Evolutionary conservation across 2,797 vertebrate species (phyloP), one percentile per base, ranked within the genome.

Genomic region (Garrulus glandarius): DNA sequence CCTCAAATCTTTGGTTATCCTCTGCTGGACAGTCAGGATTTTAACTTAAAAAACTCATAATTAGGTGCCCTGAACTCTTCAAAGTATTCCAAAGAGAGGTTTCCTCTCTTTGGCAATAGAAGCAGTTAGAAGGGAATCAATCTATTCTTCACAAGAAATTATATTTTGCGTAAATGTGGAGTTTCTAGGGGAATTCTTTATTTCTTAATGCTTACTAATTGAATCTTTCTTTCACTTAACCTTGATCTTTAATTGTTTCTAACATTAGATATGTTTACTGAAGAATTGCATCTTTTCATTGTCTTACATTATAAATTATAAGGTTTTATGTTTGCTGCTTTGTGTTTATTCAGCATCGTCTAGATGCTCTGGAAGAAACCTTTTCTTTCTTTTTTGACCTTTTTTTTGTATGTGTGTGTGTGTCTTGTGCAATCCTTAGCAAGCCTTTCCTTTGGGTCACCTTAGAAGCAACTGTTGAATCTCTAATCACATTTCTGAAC

Each of bases 1-100:
- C 37, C 29, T 72, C 2, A 3, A 78, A 60, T 90, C 23, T 90
- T 81, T 65, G 21, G 43, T 81, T 92, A 81, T 37, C 55, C 56
- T 91, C 72, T 88, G 44, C 79, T 95, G 95, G 92, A 86, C 79
- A 82, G 65, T 65, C 47, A 86, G 65, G 32, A 41, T 89, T 92
- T 69, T 71, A 49, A 36, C 34, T 84, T 89, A 12, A 55, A 89
- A 80, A n/a, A 3, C 4, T 50, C 50, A n/a, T 46, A 76, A 69
- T 71, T 44, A 72, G 41, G 22, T 91, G 13, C 34, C 68, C 37
- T 83, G 52, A 80, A 37, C 13, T 80, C 47, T 79, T 68, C 44
- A 44, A 27, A 84, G 20, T 78, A 34, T 82, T 93, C 67, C 56
- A 72, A 37, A 37, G 37, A 37, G n/a, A 69, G 43, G 17, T 78